These are phyloP conservation scores for fruit fly (Drosophila melanogaster) DNA, from an alignment of 1,140 invertebrate species.

Conservation along the genomic window DNA sequence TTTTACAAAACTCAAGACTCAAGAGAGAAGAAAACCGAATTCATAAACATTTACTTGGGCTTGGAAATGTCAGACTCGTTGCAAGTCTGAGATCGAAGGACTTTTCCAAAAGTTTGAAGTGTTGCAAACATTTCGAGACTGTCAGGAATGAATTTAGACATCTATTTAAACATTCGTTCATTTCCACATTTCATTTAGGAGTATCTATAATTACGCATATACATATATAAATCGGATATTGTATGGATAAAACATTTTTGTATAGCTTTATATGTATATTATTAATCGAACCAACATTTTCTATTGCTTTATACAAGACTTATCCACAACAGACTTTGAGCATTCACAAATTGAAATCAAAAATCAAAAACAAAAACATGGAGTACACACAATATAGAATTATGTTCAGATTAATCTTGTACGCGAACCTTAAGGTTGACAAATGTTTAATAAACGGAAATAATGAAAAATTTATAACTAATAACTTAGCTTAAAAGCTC, in stretches of 20 bases:
- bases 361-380: conserved; percentile 39
- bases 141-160: conserved; percentile 42
- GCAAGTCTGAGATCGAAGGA: conserved; percentile 4
- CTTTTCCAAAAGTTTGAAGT: conserved; percentile 20
- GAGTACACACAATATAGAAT: conserved; percentile 22
- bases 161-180: conserved; percentile 31
- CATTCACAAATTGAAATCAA: conserved; percentile 46
- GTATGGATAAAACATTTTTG: conserved; percentile 57
- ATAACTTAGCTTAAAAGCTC: conserved; percentile 1
- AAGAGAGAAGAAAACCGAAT: conserved; percentile 40
- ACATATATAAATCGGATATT: conserved; percentile 42
- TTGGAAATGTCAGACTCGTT: conserved; percentile 8
- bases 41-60: conserved; percentile 51
- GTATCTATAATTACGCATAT: conserved; percentile 46
- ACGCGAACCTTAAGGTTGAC: conserved; percentile 15
- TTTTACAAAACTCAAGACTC: conserved; percentile 53
- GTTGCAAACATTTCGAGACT: conserved; percentile 51
- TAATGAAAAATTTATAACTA: conserved; percentile 19
- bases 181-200: conserved; percentile 42
- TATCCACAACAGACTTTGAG: conserved; percentile 20
- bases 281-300: conserved; percentile 60
- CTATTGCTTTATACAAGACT: conserved; percentile 48
- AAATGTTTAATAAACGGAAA: conserved; percentile 46
- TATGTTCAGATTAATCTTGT: conserved; percentile 33
- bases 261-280: conserved; percentile 78